Percentiles rank a stretch among this genome's conserved stretches.
Conservation (phyloP, 2,888 invertebrate genomes). For the Drosophila meridiana region DNA sequence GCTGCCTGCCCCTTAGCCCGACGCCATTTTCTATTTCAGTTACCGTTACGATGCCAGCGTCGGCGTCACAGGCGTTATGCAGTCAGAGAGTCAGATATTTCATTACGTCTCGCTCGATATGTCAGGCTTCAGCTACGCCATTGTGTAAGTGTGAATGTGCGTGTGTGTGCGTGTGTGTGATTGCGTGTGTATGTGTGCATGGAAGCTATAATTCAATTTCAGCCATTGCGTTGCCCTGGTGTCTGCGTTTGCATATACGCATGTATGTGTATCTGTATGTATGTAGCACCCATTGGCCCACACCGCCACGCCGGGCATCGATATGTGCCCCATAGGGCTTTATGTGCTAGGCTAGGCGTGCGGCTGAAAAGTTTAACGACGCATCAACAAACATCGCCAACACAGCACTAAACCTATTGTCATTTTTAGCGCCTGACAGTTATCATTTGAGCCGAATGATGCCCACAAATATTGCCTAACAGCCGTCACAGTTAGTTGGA, state of each 20-base stretch:
- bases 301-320: constrained; percentile 54
- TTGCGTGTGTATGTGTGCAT: constrained; percentile 25
- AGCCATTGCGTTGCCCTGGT: constrained; percentile 39
- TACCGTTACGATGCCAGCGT: constrained; percentile 51
- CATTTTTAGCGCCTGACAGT: constrained; percentile 56
- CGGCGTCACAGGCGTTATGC: constrained; percentile 64
- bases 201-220: constrained; percentile 74
- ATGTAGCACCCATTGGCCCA: background rate
- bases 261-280: background rate
- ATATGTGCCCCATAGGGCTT: constrained; percentile 64
- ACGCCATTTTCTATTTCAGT: constrained; percentile 50
- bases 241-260: constrained; percentile 36
- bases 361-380: constrained; percentile 77
- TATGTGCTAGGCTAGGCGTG: constrained; percentile 55
- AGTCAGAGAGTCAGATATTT: constrained; percentile 75
- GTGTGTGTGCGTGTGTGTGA: constrained; percentile 19
- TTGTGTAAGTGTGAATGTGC: constrained; percentile 17
- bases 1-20: background rate
- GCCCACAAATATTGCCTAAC: constrained; percentile 31
- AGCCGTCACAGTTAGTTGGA: constrained; percentile 11
- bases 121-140: constrained; percentile 49
- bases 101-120: constrained; percentile 77
- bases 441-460: constrained; percentile 57
- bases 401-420: constrained; percentile 64
- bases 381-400: constrained; percentile 75